A percentile compares a stretch with the other conserved stretches of the same genome.
These are phyloP conservation scores for Hipparchia semele DNA, from an alignment of 2,888 invertebrate species.

Conservation along the genomic window DNA sequence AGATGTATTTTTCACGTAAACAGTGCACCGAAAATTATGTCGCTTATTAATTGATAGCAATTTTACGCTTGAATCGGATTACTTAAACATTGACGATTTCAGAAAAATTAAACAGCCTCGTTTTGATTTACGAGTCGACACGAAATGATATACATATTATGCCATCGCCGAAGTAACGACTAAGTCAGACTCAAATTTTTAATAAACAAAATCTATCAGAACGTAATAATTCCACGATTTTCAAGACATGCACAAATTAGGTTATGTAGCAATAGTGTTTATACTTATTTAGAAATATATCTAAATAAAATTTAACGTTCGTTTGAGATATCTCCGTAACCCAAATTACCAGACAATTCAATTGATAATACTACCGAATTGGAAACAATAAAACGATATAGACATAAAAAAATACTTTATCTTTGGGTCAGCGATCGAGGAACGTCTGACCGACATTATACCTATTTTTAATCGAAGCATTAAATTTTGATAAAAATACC, in stretches of 20 bases:
- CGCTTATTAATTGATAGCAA: not conserved
- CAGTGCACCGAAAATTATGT: not conserved
- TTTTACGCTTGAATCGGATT: not conserved
- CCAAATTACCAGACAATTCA: slow-evolving; percentile 63
- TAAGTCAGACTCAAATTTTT: no score
- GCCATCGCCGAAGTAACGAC: no score
- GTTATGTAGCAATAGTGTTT: slow-evolving; percentile 33
- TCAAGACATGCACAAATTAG: slow-evolving; percentile 23
- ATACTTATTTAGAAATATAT: slow-evolving; percentile 29
- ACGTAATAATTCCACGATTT: no score
- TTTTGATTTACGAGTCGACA: no score
- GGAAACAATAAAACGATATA: slow-evolving; percentile 69
- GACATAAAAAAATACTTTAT: slow-evolving; percentile 63
- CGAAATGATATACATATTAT: no score
- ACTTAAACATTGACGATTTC: not conserved
- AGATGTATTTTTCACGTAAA: not conserved
- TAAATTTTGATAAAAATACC: not conserved
- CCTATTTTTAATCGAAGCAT: slow-evolving; percentile 44
- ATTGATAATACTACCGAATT: slow-evolving; percentile 63
- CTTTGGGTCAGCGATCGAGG: slow-evolving; percentile 61
- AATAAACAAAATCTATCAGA: no score
- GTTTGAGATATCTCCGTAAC: slow-evolving; percentile 62
- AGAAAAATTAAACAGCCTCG: not conserved
- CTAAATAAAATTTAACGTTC: slow-evolving; percentile 45
- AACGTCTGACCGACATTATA: slow-evolving; percentile 61